Evolutionary conservation across 1,140 invertebrate genomes (phyloP), one percentile per base, ranked within the genome.

Genomic region (Drosophila saltans): DNA sequence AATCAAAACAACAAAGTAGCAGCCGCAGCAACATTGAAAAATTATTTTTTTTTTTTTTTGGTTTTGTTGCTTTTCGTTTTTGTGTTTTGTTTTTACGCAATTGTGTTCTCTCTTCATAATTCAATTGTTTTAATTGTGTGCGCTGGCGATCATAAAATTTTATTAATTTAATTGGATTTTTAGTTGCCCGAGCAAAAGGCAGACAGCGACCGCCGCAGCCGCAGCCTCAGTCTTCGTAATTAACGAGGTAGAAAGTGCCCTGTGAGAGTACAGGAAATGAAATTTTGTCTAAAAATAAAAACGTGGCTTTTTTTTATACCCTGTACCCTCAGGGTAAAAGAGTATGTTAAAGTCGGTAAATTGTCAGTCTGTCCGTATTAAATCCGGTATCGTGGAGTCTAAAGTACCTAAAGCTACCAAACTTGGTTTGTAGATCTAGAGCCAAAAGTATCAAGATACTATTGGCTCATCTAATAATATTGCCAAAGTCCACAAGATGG

Each of bases 101-200:
- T 59, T 59, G 57, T 83, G 68, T 78, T 74, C 77, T 77, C 77
- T 77, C 70, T 88, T 78, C 84, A 88, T 89, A 84, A 89, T 89
- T 89, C 80, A 88, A 89, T 89, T 89, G 80, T 75, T 81, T 89
- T 84, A 72, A 89, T 84, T 75, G 64, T 79, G 58, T 73, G 72
- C 72, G 55, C 66, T 61, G 72, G 75, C 55, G 75, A 66, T 59
- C 66, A 80, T 86, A 88, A 88, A 86, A 80, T 74, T 78, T 80
- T 83, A 78, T 78, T 86, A 83, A 83, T 73, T 88, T 88, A 82
- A 86, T 86, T 86, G 80, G 72, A 83, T 88, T 85, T 80, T 86
- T 56, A 69, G 41, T 58, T 45, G 72, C 52, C 45, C 26, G 45
- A 26, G 45, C 24, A 7, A 21, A n/a, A 2, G 21, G 45, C 45